Conservation (phyloP, 2,797 vertebrate genomes). For the Neosilurus hyrtlii region DNA sequence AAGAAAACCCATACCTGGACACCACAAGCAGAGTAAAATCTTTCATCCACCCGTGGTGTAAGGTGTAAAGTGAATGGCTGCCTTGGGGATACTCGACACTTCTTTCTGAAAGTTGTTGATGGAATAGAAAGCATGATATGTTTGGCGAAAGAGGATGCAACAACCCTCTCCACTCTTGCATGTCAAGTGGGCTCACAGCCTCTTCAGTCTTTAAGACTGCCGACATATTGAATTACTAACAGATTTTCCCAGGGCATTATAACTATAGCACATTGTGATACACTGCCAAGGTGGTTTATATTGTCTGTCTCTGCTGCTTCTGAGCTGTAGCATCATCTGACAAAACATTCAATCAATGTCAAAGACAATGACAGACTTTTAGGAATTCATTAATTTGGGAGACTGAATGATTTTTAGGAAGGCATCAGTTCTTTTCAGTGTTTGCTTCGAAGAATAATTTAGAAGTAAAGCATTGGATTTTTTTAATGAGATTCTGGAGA, state of each 20-base stretch:
- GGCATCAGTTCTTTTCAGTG: too few relatives aligned
- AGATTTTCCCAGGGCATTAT: slow-evolving; percentile 16
- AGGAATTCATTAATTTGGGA: neutral
- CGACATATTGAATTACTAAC: slow-evolving; percentile 11
- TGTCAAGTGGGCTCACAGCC: slow-evolving; percentile 31
- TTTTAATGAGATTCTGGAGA: slow-evolving; percentile 34
- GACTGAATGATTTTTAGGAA: slow-evolving; percentile 24
- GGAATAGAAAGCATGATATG: slow-evolving; percentile 37
- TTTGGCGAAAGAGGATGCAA: slow-evolving; percentile 24
- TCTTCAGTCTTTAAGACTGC: slow-evolving; percentile 16
- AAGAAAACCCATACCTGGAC: slow-evolving; percentile 20
- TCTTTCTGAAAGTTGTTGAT: slow-evolving; percentile 48
- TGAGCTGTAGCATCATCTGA: neutral
- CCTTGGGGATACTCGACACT: slow-evolving; percentile 34
- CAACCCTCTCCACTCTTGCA: slow-evolving; percentile 26
- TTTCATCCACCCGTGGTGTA: slow-evolving; percentile 35
- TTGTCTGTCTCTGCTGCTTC: slow-evolving; percentile 12
- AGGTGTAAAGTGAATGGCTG: slow-evolving; percentile 34
- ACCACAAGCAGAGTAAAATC: neutral
- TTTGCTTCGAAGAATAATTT: slow-evolving; percentile 47
- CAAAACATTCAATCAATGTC: neutral
- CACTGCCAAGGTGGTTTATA: slow-evolving; percentile 13
- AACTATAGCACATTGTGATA: neutral
- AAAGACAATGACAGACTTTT: slow-evolving; percentile 4
- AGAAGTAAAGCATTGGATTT: slow-evolving; percentile 30